Base-by-base conservation (phyloP, 2,797 vertebrate genomes). In the Characodon lateralis region DNA sequence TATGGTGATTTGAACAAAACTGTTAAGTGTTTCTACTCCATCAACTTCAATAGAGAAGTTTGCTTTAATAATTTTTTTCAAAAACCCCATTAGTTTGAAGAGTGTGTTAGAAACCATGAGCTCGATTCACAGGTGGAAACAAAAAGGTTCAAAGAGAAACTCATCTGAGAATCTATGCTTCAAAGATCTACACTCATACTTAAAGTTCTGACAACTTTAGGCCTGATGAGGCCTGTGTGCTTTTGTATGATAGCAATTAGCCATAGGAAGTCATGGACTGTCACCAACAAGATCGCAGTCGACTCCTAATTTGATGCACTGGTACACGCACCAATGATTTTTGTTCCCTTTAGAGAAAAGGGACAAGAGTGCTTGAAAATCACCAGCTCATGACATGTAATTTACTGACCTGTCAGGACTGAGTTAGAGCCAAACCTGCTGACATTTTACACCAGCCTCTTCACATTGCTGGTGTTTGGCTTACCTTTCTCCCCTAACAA, bases 381-480 rank as follows among this genome's bases (percentile, higher is more conserved):
- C 88, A 82, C 2, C 74, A 81, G 77, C 74, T 89, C 71, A 74
- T 92, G 79, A n/a, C 70, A 9, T 50, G 46, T 71, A 51, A 90
- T 91, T 86, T 83, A 91, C 76, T 78, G 79, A 79, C 72, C 73
- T 87, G 91, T 90, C 89, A 89, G 71, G 80, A 74, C 78, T 58
- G 66, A 51, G 70, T 82, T 79, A 70, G 61, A 26, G 1, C 70
- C 77, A 84, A n/a, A 55, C 73, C 56, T 58, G 39, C 70, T 70
- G 59, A 71, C 82, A 83, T 87, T 65, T 80, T 83, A 79, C 63
- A 35, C 81, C 78, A 72, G 84, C 73, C 85, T 78, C 73, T 71
- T 76, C 63, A 76, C 72, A 83, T 78, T 72, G 53, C 55, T 81
- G 48, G 46, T 51, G 28, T 74, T 51, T 63, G 9, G 72, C 63